Base-by-base conservation (phyloP, 2,113 vertebrate species). In the Cyrtonyx montezumae region DNA sequence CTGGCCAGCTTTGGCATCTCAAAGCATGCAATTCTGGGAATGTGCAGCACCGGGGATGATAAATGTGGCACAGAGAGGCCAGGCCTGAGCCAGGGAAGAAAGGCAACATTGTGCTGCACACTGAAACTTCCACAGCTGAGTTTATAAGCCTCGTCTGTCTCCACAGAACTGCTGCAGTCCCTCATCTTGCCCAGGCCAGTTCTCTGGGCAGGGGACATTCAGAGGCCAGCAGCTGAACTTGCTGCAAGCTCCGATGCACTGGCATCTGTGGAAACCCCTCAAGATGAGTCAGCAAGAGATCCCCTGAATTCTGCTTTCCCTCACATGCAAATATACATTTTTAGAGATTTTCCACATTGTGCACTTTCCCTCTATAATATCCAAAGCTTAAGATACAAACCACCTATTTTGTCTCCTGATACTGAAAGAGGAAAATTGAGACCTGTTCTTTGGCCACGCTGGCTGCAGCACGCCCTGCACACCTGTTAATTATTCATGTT, bases 51-150 rank as follows among this genome's bases (percentile, higher is more conserved):
- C 0, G 2, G 36, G 79, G 53, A 87, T 40, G 88, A 94, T 74
- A 89, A 96, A 95, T 20, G 12, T 48, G 80, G 80, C 87, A 93
- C 87, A 93, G 91, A 94, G 85, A 83, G 75, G 75, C 81, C 94
- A 65, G 71, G 88, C 94, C 82, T 82, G 84, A 84, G 86, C 34
- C 74, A 51, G 43, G 34, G 55, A 97, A 97, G 96, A 98, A 98
- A 95, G 94, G 79, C 22, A 4, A 80, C 92, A 94, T 97, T 97
- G 96, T 98, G 88, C 83, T 88, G 49, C 66, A 77, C 79, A 82
- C 79, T 71, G 83, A 90, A 92, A 95, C 82, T 94, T 93, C 83
- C 78, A 23, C 78, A 92, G 70, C 66, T 11, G 58, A 32, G 49
- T 76, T 83, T 81, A 71, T 79, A 92, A 94, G 94, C 82, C 76